Conservation (phyloP, 1,140 invertebrate species). For the Apolygus lucorum region DNA sequence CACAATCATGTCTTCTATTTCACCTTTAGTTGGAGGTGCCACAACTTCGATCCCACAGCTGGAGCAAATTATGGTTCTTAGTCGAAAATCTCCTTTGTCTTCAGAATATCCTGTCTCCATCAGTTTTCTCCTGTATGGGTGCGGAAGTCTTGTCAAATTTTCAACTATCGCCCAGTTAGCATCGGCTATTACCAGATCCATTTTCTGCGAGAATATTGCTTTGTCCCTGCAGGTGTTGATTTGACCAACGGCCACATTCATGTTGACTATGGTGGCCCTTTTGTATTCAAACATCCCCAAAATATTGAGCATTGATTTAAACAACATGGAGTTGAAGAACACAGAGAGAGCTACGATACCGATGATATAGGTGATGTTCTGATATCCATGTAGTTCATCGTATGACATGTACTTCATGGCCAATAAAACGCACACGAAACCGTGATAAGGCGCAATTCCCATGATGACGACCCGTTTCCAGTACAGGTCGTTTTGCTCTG, state of each 20-base stretch:
- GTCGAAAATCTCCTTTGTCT: neutral
- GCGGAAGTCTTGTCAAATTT: neutral
- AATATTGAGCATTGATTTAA: neutral
- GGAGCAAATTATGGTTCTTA: neutral
- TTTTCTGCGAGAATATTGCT: slow-evolving; percentile 2
- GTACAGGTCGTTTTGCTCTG: neutral
- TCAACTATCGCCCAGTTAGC: slow-evolving; percentile 9
- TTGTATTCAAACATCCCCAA: slow-evolving; percentile 2
- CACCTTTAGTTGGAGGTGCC: neutral
- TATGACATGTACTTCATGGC: neutral
- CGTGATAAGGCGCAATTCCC: neutral
- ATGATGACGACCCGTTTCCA: neutral
- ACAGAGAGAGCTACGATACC: neutral
- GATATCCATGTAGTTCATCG: neutral
- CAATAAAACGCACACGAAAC: neutral
- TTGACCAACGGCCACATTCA: slow-evolving; percentile 6
- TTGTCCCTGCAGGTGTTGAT: neutral
- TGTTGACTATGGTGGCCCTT: neutral
- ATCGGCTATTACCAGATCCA: slow-evolving; percentile 3
- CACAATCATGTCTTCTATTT: slow-evolving; percentile 1
- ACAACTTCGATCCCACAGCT: neutral
- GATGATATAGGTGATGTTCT: neutral
- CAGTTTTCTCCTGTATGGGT: neutral
- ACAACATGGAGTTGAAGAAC: neutral
- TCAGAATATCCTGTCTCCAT: neutral